Evolutionary conservation across 2,797 vertebrate species (phyloP).

Genomic region (Gobionotothen gibberifrons): DNA sequence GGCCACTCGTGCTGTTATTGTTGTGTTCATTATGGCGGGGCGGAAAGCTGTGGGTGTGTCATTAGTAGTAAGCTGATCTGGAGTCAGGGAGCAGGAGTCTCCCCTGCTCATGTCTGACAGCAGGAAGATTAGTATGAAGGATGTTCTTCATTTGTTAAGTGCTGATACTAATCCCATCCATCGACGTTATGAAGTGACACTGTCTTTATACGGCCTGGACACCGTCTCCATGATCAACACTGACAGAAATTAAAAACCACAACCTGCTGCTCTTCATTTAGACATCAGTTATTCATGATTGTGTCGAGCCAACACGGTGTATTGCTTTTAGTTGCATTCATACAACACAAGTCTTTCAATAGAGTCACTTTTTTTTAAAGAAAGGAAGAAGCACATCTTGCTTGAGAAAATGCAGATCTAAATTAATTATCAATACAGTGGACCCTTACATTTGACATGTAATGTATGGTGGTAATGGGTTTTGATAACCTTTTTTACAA

Average conservation of each 20-base stretch:
- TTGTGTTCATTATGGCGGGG: slow-evolving; percentile 47
- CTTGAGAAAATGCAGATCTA: neutral
- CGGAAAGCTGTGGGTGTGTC: slow-evolving; percentile 57
- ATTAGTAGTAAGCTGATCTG: slow-evolving; percentile 71
- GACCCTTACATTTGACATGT: neutral
- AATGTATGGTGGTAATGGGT: neutral
- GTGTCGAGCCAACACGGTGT: neutral
- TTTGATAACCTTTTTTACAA: no score
- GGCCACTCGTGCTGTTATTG: slow-evolving; percentile 25
- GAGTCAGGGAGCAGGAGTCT: slow-evolving; percentile 48
- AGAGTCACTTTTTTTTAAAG: neutral
- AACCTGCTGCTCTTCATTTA: slow-evolving; percentile 49
- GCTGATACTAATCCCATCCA: slow-evolving; percentile 74
- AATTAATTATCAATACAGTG: neutral
- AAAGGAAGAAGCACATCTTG: neutral
- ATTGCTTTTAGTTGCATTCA: neutral
- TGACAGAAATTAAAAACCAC: slow-evolving; percentile 70
- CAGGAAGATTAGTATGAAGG: slow-evolving; percentile 74
- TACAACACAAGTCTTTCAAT: neutral
- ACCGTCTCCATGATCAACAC: slow-evolving; percentile 53
- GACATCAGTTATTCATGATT: slow-evolving; percentile 44
- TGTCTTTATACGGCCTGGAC: slow-evolving; percentile 61
- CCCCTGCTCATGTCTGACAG: slow-evolving; percentile 64
- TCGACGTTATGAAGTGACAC: slow-evolving; percentile 70
- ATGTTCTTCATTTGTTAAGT: slow-evolving; percentile 80